Evolutionary conservation across 2,888 invertebrate genomes (phyloP).

Genomic region (Himalopsyche anomala): DNA sequence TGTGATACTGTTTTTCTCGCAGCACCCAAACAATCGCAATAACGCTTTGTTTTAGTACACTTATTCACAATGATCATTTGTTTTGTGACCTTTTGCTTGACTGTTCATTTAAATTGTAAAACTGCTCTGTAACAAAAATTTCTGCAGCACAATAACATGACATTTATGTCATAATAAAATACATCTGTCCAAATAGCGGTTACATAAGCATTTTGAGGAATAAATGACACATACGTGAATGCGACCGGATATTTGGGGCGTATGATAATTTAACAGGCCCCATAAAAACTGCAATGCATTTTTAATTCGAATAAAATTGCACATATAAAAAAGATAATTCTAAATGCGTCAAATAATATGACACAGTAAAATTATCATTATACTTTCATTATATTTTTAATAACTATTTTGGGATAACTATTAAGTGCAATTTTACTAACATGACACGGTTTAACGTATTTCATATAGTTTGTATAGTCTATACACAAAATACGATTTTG

Average conservation of each 20-base stretch:
- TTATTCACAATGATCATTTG: constrained; percentile 39
- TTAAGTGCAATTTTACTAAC: too few relatives aligned
- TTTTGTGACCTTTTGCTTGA: not conserved
- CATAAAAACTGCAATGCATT: too few relatives aligned
- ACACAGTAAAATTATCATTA: too few relatives aligned
- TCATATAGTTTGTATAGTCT: too few relatives aligned
- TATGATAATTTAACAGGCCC: too few relatives aligned
- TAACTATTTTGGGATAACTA: too few relatives aligned
- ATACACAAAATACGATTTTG: too few relatives aligned
- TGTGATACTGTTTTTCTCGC: constrained; percentile 53
- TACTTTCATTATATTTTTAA: too few relatives aligned
- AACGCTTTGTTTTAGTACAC: constrained; percentile 42
- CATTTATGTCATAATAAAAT: constrained; percentile 28
- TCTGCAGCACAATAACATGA: not conserved
- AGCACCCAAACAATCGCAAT: constrained; percentile 23
- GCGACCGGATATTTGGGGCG: not conserved
- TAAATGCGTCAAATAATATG: too few relatives aligned
- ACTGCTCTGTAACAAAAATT: not conserved
- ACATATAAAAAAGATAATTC: too few relatives aligned
- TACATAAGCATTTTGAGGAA: not conserved
- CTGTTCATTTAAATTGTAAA: not conserved
- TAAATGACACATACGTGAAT: constrained; percentile 23
- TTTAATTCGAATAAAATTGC: too few relatives aligned
- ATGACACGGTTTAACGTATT: too few relatives aligned
- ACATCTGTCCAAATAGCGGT: constrained; percentile 17